A percentile compares a stretch with the other conserved stretches of the same genome.
Evolutionary conservation across 92 coral and sea anemone genomes (phyloP).

Genomic region (Palythoa grandis): DNA sequence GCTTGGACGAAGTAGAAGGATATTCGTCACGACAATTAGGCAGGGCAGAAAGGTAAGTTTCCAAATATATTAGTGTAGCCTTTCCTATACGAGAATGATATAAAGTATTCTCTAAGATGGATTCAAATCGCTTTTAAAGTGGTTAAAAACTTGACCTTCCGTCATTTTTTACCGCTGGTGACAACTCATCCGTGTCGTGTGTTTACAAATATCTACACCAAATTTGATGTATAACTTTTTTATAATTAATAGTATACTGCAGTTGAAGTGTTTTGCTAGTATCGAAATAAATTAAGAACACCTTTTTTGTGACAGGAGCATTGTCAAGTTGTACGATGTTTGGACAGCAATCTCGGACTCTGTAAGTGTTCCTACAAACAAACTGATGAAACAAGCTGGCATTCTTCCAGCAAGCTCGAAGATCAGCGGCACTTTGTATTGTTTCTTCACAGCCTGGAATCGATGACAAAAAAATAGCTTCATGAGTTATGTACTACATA

Average conservation of each 20-base stretch:
- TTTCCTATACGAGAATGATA: not conserved
- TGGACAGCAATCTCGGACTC: constrained; percentile 44
- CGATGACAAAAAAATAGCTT: not conserved
- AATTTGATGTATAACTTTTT: not conserved
- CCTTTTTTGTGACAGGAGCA: constrained; percentile 3
- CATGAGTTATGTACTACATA: too few species aligned
- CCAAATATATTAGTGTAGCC: not conserved
- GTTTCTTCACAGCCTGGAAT: not conserved
- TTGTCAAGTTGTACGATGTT: constrained; percentile 34
- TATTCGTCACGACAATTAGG: constrained; percentile 5
- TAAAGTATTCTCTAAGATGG: not conserved
- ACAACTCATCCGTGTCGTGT: not conserved
- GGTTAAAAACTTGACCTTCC: not conserved
- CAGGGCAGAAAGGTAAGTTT: constrained; percentile 12
- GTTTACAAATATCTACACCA: not conserved
- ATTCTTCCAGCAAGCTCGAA: not conserved
- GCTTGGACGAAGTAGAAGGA: not conserved
- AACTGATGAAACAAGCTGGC: not conserved
- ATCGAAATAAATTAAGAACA: not conserved
- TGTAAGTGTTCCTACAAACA: not conserved
- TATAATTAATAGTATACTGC: not conserved
- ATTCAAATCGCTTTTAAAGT: not conserved
- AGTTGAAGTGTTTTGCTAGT: not conserved
- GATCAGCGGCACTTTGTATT: not conserved
- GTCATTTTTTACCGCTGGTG: not conserved